Evolutionary conservation across 2,797 vertebrate species (phyloP).

Genomic region (Ceryle rudis): DNA sequence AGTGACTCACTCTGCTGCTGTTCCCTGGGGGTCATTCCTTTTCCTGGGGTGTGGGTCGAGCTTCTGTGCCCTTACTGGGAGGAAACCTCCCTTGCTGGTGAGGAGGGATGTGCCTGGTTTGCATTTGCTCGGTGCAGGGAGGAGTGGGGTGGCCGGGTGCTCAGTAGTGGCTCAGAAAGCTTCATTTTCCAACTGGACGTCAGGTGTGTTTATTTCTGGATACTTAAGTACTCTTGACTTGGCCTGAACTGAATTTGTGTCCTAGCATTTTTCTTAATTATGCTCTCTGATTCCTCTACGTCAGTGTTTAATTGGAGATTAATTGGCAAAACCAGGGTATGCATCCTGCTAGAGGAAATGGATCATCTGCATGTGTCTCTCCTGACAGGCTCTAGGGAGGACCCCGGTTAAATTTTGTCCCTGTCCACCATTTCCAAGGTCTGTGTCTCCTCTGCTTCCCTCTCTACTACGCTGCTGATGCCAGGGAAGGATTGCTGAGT

Average conservation of each 20-base stretch:
- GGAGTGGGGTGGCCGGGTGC: not conserved
- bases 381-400: not conserved
- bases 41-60: not conserved
- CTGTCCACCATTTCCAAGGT: not conserved
- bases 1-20: rapidly evolving
- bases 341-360: not conserved
- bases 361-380: not conserved
- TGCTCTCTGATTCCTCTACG: not conserved
- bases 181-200: not conserved
- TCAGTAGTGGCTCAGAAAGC: rapidly evolving
- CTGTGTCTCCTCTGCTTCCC: not conserved
- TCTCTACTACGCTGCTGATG: not conserved
- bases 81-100: not conserved
- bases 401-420: not conserved
- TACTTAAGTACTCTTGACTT: not conserved
- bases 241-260: constrained; percentile 18
- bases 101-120: not conserved
- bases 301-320: constrained; percentile 17
- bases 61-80: not conserved
- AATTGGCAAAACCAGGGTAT: not conserved
- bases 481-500: not conserved
- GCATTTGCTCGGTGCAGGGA: not conserved
- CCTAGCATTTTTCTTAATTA: constrained; percentile 50
- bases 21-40: not conserved
- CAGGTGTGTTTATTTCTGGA: not conserved